Percentiles rank a stretch among this genome's conserved stretches.
Evolutionary conservation across 2,888 invertebrate genomes (phyloP).

Genomic region (Ophioninae sp.): DNA sequence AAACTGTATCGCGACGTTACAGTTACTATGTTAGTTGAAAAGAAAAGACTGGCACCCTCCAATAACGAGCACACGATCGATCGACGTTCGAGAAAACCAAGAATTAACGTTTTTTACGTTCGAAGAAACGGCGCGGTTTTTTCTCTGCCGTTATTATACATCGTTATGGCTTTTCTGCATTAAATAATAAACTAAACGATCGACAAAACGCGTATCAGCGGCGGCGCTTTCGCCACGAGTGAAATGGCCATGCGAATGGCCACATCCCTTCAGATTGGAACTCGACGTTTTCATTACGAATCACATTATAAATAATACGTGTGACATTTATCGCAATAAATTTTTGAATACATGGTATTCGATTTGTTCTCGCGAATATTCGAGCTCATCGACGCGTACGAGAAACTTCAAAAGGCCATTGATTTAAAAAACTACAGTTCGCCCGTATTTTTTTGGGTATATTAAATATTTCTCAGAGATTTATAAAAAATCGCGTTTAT

Average conservation of each 20-base stretch:
- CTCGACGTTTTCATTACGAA: not conserved
- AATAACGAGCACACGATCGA: slow-evolving; percentile 31
- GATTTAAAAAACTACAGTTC: not conserved
- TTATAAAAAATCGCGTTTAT: not conserved
- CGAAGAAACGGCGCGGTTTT: slow-evolving; percentile 10
- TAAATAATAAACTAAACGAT: not conserved
- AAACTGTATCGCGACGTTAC: not conserved
- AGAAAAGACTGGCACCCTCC: slow-evolving; percentile 50
- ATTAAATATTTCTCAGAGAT: not conserved
- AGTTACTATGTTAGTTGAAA: not conserved
- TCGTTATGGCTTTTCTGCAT: slow-evolving; percentile 1
- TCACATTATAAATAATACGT: not conserved
- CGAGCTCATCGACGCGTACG: not conserved
- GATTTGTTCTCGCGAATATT: not conserved
- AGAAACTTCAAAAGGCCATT: not conserved
- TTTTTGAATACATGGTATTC: not conserved
- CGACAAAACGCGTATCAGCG: not conserved
- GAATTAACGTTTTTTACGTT: slow-evolving; percentile 13
- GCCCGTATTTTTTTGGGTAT: not conserved
- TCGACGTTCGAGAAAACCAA: slow-evolving; percentile 25
- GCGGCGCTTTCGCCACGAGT: slow-evolving; percentile 1
- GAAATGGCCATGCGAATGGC: not conserved
- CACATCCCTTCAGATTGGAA: not conserved
- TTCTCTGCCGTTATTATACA: not conserved
- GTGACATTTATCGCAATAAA: not conserved